Percentiles rank a stretch among this genome's conserved stretches.
These are phyloP conservation scores for Stigmatopora argus DNA, from an alignment of 2,113 vertebrate genomes.

Conservation along the genomic window DNA sequence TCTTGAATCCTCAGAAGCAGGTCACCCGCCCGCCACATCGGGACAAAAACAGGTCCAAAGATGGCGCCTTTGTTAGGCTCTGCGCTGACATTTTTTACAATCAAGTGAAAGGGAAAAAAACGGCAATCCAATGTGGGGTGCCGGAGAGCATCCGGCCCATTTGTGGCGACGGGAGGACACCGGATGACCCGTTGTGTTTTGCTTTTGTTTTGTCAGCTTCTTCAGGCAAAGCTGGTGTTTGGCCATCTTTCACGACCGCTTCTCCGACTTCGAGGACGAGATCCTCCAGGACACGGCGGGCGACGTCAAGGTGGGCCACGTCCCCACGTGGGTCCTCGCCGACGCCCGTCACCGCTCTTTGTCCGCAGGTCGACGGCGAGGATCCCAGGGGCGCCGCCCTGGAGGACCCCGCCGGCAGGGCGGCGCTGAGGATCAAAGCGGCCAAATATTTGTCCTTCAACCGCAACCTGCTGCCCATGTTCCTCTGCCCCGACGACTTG, in stretches of 20 bases:
- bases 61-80: no score
- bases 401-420: constrained; percentile 26
- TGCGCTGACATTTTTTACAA: no score
- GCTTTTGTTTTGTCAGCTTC: constrained; percentile 74
- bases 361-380: constrained; percentile 20
- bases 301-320: constrained; percentile 61
- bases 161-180: no score
- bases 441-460: constrained; percentile 78
- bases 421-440: constrained; percentile 60
- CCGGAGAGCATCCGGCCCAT: no score
- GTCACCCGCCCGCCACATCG: background rate
- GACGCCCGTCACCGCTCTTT: background rate
- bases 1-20: constrained; percentile 5
- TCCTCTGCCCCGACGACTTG: constrained; percentile 59
- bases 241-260: constrained; percentile 87
- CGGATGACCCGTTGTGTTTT: no score
- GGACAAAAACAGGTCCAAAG: background rate
- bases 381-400: constrained; percentile 39
- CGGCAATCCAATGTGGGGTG: no score
- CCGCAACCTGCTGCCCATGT: constrained; percentile 83
- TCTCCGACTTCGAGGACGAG: constrained; percentile 86
- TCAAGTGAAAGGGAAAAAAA: no score
- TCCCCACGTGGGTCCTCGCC: background rate
- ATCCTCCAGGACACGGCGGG: constrained; percentile 71
- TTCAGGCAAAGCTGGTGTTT: constrained; percentile 84